phyloP scores from a whole-genome alignment of 1,140 invertebrate genomes.

The Papilio helenus region DNA sequence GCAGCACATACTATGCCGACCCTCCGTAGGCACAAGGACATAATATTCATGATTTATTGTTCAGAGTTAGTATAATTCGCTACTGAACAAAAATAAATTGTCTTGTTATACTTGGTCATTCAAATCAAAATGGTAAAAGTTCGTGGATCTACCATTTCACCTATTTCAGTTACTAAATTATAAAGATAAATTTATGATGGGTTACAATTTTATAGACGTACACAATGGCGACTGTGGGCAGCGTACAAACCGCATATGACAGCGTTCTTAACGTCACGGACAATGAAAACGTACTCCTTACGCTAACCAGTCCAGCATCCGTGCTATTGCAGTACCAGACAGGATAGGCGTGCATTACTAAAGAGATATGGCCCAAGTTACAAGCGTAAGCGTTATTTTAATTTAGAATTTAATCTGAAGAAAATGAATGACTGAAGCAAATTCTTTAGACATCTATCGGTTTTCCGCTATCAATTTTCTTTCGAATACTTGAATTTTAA shows the following conservation, averaged over 20 bases:
- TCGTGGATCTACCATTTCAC: not conserved
- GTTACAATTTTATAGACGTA: not conserved
- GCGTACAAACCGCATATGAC: slow-evolving; percentile 13
- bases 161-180: not conserved
- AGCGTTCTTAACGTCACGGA: slow-evolving; percentile 37
- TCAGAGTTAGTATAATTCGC: not conserved
- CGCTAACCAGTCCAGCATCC: slow-evolving; percentile 62
- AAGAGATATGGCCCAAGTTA: slow-evolving; percentile 47
- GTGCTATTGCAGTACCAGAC: slow-evolving; percentile 60
- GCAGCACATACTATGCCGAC: too few relatives aligned
- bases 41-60: not conserved
- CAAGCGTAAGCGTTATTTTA: slow-evolving; percentile 31
- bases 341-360: slow-evolving; percentile 65
- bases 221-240: not conserved
- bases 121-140: not conserved
- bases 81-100: too few relatives aligned
- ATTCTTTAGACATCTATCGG: not conserved
- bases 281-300: slow-evolving; percentile 48
- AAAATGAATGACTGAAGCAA: not conserved
- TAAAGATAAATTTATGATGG: not conserved
- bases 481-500: too few relatives aligned
- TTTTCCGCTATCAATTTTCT: too few relatives aligned
- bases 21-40: not conserved
- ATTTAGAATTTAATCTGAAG: not conserved
- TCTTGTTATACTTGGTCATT: not conserved